Evolutionary conservation across 2,797 vertebrate species (phyloP), one percentile per base, ranked within the genome.

Genomic region (Alcedo quadribrachys): DNA sequence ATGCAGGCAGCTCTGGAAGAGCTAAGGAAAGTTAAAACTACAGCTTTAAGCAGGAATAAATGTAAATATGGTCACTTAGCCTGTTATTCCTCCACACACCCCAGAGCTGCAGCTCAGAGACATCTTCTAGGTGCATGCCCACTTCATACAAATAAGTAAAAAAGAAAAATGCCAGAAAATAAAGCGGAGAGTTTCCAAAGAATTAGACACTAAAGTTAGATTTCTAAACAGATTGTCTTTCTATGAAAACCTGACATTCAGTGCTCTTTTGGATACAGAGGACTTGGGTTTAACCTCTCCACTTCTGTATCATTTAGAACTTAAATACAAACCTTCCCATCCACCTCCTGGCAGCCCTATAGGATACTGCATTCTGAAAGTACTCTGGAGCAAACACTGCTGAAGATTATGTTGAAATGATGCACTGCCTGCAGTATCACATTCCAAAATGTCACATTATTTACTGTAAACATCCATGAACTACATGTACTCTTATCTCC

Each of bases 391-490:
- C 46, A 91, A 87, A 42, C 6, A 16, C 3, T 42, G 24, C 25
- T n/a, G 33, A 55, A 55, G 74, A 75, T 27, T 58, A 57, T 74
- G 80, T 46, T 75, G 81, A 81, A 89, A 84, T 25, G 54, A 84
- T 88, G 87, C 67, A 33, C 16, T 60, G 45, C 43, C 62, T 84
- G 54, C 73, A 57, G 66, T 79, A 61, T 68, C 68, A 11, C 50
- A 11, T 81, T 87, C 92, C 92, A 80, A 75, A 95, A 81, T 68
- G 61, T 93, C 83, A 81, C 93, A 63, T 81, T 70, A 37, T 83
- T 89, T 85, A 81, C 85, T 45, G 85, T 57, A 81, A 74, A 85
- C 94, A 68, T 30, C 65, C 84, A 77, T 50, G 89, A 90, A 90
- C 83, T 75, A 21, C 57, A 53, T 17, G 80, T 25, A 87, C 71